Base-by-base conservation (phyloP, 2,888 invertebrate genomes). In the Pristionchus entomophagus region DNA sequence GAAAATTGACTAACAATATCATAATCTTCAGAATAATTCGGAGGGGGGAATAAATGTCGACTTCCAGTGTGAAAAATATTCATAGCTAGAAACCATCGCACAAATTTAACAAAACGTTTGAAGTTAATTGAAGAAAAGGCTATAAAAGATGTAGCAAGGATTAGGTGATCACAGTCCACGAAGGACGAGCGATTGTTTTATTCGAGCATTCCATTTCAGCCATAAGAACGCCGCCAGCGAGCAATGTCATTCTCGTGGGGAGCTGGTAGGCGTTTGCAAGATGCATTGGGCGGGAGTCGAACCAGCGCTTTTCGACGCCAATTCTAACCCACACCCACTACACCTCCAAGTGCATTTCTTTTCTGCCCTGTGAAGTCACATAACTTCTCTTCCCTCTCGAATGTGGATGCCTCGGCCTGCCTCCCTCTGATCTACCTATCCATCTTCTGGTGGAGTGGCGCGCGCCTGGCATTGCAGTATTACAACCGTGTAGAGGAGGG, bases 221-320 rank as follows among this genome's bases (percentile, higher is more conserved):
- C 41, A 45, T 41, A 26, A 41, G 41, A 73, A 73, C 73, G 73
- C 73, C 73, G 26, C 45, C n/a, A n/a, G 17, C 73, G 73, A 73
- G 26, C 3, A 6, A 41, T 19, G n/a, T 8, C 10, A 45, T 26
- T 45, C 41, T 73, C 73, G 73, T 14, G 45, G n/a, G 73, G 73
- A 73, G 73, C 73, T 73, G 73, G 73, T 26, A 41, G 45, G 73
- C 73, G 73, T 69, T 69, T 69, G 69, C 35, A 12, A 19, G 22
- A 26, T 26, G 26, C 73, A 73, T n/a, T 3, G 12, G 41, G 14
- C 41, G 45, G 73, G 73, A 26, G 17, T 41, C 73, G 73, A 73
- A 73, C 73, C 73, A 29, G 41, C 73, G 38, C 41, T 10, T 5
- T 4, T n/a, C 41, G 41, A 0, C 12, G 73, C 22, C 3, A n/a